Evolutionary conservation across 1,140 invertebrate species (phyloP).

Genomic region (Drosophila subobscura): DNA sequence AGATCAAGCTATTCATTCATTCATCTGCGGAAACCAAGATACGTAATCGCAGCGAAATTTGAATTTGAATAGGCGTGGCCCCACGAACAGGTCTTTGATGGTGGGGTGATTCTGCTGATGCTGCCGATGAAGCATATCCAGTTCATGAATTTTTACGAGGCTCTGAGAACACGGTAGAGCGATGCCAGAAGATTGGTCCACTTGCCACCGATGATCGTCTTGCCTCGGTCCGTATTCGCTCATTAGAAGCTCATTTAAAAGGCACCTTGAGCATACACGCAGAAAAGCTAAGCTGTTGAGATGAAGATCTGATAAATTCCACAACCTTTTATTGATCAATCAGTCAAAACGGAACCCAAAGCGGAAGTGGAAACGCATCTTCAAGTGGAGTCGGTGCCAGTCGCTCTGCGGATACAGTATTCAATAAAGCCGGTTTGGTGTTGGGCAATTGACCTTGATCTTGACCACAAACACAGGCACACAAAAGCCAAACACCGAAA

Average conservation of each 20-base stretch:
- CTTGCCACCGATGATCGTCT: no score
- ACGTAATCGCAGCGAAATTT: constrained; percentile 20
- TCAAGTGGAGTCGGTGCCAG: constrained; percentile 20
- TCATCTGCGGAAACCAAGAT: constrained; percentile 24
- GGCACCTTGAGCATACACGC: constrained; percentile 58
- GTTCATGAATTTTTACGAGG: constrained; percentile 56
- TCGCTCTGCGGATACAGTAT: constrained; percentile 47
- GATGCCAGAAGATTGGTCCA: no score
- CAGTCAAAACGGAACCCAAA: constrained; percentile 66
- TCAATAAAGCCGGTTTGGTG: constrained; percentile 60
- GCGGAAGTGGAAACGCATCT: constrained; percentile 74
- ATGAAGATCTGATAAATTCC: constrained; percentile 54
- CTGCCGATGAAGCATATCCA: constrained; percentile 51
- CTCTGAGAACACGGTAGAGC: constrained; percentile 24
- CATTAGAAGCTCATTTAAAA: constrained; percentile 44
- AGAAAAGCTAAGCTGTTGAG: constrained; percentile 11
- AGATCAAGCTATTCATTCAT: constrained; percentile 23
- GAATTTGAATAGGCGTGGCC: constrained; percentile 44
- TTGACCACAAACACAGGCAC: constrained; percentile 64
- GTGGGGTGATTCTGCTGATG: constrained; percentile 20
- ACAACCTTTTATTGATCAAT: constrained; percentile 70
- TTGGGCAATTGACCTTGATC: constrained; percentile 63
- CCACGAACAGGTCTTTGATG: constrained; percentile 38
- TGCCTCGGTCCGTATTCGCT: constrained; percentile 12
- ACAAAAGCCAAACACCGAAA: no score